Evolutionary conservation across 2,797 vertebrate species (phyloP).

Genomic region (Bradypodion ventrale): DNA sequence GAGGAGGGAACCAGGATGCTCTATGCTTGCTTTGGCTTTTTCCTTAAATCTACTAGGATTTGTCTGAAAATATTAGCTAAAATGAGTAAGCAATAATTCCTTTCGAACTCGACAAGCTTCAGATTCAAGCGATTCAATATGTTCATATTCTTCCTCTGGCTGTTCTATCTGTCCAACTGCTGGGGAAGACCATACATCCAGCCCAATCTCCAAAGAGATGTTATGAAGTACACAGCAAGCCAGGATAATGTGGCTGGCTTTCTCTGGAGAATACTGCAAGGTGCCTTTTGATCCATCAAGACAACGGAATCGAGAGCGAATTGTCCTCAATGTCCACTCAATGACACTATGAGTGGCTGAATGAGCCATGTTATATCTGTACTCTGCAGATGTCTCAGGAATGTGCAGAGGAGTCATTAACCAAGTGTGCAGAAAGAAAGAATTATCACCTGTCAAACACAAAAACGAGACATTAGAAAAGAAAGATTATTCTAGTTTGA

Average conservation of each 20-base stretch:
- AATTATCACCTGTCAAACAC: constrained; percentile 81
- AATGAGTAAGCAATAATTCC: constrained; percentile 87
- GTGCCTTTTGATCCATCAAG: constrained; percentile 92
- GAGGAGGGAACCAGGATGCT: background rate
- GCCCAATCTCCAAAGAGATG: constrained; percentile 88
- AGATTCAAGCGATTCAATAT: constrained; percentile 83
- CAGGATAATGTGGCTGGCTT: constrained; percentile 91
- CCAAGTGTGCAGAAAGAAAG: constrained; percentile 88
- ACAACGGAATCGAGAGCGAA: constrained; percentile 91
- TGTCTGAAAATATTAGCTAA: constrained; percentile 73
- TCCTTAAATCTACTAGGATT: constrained; percentile 18
- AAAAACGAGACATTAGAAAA: constrained; percentile 39
- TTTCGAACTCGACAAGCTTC: constrained; percentile 85
- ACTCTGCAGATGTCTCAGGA: constrained; percentile 85
- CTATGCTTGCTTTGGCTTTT: background rate
- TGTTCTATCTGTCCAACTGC: constrained; percentile 82
- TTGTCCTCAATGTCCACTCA: constrained; percentile 87
- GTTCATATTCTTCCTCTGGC: constrained; percentile 80
- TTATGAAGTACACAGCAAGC: constrained; percentile 97
- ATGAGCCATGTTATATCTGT: constrained; percentile 91
- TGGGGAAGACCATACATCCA: constrained; percentile 90
- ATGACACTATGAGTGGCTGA: constrained; percentile 88
- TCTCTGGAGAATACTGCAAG: constrained; percentile 93
- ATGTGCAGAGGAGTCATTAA: constrained; percentile 89
- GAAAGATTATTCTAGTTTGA: constrained; percentile 7